Conservation (phyloP, 35 echinoderm and acorn worm species). For the Diadema setosum region DNA sequence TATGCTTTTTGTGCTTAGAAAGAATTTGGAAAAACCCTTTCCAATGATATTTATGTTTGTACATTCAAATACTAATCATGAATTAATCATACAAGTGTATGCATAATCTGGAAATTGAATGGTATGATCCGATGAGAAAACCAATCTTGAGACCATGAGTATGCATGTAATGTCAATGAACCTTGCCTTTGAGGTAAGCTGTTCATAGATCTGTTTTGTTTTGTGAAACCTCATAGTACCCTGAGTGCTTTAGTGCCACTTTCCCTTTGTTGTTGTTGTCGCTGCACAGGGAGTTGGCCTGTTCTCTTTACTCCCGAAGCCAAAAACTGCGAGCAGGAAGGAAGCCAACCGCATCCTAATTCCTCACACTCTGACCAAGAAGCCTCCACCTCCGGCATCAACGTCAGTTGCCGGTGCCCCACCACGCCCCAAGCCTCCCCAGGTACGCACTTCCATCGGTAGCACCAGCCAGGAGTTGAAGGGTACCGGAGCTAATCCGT, state of each 20-base stretch:
- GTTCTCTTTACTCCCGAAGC: slow-evolving; percentile 82
- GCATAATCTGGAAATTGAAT: neutral
- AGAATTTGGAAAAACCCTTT: no score
- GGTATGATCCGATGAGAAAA: neutral
- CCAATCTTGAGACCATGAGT: neutral
- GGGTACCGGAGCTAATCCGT: neutral
- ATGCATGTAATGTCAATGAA: neutral
- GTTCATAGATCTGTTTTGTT: neutral
- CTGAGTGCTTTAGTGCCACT: no score
- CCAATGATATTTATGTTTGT: no score
- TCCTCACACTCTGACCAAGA: slow-evolving; percentile 85
- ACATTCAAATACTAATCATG: no score
- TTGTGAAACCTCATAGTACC: neutral
- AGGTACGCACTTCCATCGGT: neutral
- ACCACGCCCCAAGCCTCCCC: neutral
- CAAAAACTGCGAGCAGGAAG: slow-evolving; percentile 52
- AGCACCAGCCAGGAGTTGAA: neutral
- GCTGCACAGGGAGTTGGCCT: slow-evolving; percentile 32
- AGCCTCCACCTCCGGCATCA: slow-evolving; percentile 11
- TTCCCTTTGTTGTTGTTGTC: no score
- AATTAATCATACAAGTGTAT: no score
- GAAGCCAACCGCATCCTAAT: slow-evolving; percentile 79
- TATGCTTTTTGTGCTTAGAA: no score
- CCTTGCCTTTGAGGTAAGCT: neutral
- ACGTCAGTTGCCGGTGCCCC: neutral